Evolutionary conservation across 2,113 vertebrate species (phyloP).

Genomic region (Ovis canadensis): DNA sequence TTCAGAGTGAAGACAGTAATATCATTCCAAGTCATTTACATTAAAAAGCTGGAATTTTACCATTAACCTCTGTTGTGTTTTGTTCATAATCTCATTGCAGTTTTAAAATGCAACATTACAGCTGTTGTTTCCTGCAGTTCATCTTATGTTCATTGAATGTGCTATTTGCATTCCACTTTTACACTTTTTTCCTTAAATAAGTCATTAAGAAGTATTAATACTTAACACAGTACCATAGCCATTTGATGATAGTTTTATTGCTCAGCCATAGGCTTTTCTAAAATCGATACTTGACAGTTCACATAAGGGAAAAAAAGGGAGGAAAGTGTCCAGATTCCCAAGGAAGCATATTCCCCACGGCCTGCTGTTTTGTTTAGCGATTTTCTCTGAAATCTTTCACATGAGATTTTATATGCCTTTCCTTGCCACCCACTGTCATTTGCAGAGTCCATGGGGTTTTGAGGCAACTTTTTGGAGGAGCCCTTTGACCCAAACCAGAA

Average conservation of each 20-base stretch:
- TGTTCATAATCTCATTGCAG: constrained; percentile 33
- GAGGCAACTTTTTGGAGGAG: background rate
- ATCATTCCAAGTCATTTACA: constrained; percentile 42
- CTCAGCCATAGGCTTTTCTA: background rate
- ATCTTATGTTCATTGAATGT: constrained; percentile 29
- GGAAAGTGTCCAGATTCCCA: background rate
- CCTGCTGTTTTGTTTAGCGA: background rate
- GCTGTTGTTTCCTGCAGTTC: constrained; percentile 6
- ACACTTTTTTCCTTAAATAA: constrained; percentile 17
- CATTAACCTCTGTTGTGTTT: constrained; percentile 38
- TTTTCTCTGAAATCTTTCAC: background rate
- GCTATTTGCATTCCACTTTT: constrained; percentile 5
- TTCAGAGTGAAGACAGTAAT: background rate
- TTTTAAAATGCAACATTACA: constrained; percentile 34
- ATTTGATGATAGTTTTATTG: constrained; percentile 36
- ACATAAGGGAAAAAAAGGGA: background rate
- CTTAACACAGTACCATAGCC: background rate
- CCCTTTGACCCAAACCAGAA: background rate
- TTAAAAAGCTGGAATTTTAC: constrained; percentile 35
- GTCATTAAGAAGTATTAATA: background rate
- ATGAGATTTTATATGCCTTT: constrained; percentile 3
- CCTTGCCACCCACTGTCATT: background rate
- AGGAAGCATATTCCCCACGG: background rate
- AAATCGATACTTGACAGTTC: background rate
- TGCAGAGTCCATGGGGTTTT: background rate